Evolutionary conservation across 2,113 vertebrate genomes (phyloP).

Genomic region (Phalacrocorax brasilianus): DNA sequence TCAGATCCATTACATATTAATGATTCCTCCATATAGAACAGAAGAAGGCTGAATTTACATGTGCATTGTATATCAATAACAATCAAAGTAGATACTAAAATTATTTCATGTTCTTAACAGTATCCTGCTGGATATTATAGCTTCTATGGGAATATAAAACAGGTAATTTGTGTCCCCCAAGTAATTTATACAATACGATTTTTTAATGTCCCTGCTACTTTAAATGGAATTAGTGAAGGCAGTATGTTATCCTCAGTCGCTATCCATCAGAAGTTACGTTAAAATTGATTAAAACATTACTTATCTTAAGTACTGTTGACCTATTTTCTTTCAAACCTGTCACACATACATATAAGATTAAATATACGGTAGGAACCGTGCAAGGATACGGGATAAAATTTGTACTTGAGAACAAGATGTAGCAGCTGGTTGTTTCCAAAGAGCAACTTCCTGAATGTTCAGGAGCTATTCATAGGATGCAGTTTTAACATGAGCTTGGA

Average conservation of each 20-base stretch:
- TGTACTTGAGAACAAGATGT: neutral
- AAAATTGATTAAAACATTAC: constrained; percentile 70
- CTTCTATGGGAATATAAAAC: constrained; percentile 25
- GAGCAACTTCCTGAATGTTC: neutral
- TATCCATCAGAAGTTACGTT: constrained; percentile 57
- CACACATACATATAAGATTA: constrained; percentile 32
- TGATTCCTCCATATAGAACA: neutral
- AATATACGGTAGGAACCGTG: neutral
- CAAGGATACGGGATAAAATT: neutral
- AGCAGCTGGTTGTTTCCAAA: neutral
- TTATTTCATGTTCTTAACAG: neutral
- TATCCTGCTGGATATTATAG: neutral
- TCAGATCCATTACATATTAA: neutral
- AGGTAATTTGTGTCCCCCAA: constrained; percentile 40
- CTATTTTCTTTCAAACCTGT: constrained; percentile 62
- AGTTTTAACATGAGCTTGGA: neutral
- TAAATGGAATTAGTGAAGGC: constrained; percentile 52
- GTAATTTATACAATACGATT: constrained; percentile 14
- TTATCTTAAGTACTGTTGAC: constrained; percentile 68
- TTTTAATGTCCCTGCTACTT: constrained; percentile 30
- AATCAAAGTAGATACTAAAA: neutral
- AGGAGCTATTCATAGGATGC: neutral
- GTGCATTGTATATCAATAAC: neutral
- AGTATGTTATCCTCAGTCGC: constrained; percentile 22
- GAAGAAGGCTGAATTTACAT: neutral